phyloP scores from a whole-genome alignment of 2,797 vertebrate species.

The Manis pentadactyla region DNA sequence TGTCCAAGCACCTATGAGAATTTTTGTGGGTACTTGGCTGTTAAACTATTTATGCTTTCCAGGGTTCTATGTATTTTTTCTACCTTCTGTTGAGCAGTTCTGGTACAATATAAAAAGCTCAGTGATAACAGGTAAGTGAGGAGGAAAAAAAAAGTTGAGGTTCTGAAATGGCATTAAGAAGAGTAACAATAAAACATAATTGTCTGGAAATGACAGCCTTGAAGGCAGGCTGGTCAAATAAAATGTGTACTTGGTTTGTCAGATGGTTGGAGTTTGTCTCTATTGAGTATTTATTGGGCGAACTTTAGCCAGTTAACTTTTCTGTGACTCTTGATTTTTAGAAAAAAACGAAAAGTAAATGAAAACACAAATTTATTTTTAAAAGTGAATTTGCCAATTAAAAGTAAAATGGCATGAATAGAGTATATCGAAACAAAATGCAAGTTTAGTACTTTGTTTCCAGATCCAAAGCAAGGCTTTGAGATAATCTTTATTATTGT shows the following conservation, averaged over 20 bases:
- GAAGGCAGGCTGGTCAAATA: neutral
- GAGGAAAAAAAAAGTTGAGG: neutral
- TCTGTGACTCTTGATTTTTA: neutral
- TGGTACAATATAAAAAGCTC: neutral
- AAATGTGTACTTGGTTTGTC: neutral
- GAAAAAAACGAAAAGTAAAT: neutral
- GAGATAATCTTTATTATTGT: neutral
- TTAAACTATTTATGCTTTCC: neutral
- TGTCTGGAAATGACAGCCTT: neutral
- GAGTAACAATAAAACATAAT: conserved; percentile 25
- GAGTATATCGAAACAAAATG: conserved; percentile 39
- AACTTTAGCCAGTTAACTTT: neutral
- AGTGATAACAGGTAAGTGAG: neutral
- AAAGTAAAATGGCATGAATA: neutral
- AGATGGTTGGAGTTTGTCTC: neutral
- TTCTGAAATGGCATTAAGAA: conserved; percentile 13
- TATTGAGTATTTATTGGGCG: neutral
- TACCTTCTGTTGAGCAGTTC: neutral
- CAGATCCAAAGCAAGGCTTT: conserved; percentile 29
- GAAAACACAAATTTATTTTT: neutral
- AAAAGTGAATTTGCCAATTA: neutral
- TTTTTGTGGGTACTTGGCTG: neutral
- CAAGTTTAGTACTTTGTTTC: neutral
- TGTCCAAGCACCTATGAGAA: neutral
- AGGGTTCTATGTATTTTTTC: neutral